phyloP scores from a whole-genome alignment of 2,888 invertebrate species.

The Rhagonycha fulva region DNA sequence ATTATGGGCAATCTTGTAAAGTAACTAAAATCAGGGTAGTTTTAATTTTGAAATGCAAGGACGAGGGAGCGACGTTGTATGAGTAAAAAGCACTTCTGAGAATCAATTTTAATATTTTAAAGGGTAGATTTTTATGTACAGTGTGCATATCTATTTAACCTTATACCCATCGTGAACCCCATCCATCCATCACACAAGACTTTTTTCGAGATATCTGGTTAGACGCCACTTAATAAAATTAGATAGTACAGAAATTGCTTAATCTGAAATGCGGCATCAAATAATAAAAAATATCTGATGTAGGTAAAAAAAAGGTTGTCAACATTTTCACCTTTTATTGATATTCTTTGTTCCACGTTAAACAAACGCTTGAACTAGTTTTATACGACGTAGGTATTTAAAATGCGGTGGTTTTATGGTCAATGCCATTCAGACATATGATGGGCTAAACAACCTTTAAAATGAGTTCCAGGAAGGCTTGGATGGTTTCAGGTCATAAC shows the following conservation, averaged over 20 bases:
- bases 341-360: background rate
- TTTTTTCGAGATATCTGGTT: background rate
- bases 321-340: background rate
- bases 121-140: background rate
- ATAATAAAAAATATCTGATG: background rate
- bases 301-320: background rate
- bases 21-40: background rate
- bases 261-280: background rate
- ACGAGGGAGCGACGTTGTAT: background rate
- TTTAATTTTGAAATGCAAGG: background rate
- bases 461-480: constrained; percentile 33
- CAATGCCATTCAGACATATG: constrained; percentile 36
- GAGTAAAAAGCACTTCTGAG: background rate
- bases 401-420: constrained; percentile 32
- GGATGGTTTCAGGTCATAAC: constrained; percentile 10
- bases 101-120: background rate
- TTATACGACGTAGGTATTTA: constrained; percentile 22
- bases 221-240: background rate
- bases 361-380: constrained; percentile 14
- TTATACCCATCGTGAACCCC: background rate
- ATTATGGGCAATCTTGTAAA: background rate
- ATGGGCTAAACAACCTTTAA: constrained; percentile 27
- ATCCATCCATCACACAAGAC: background rate
- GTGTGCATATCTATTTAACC: background rate
- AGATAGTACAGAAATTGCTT: background rate